phyloP scores from a whole-genome alignment of 2,113 vertebrate genomes.

The Bos javanicus region DNA sequence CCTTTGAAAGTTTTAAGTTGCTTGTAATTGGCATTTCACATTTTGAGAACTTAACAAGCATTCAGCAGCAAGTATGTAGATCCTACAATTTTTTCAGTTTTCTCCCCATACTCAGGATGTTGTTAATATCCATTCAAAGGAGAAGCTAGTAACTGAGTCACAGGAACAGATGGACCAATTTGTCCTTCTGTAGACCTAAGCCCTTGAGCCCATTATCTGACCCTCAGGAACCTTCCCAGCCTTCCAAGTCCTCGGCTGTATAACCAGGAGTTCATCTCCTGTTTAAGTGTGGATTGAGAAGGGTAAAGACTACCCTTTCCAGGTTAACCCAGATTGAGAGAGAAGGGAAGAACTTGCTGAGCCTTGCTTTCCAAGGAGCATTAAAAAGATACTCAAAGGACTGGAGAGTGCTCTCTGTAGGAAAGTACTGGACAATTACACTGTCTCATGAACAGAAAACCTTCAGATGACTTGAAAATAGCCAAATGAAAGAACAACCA shows the following conservation, averaged over 20 bases:
- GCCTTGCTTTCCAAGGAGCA: neutral
- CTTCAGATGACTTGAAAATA: neutral
- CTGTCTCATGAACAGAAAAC: neutral
- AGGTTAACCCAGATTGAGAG: neutral
- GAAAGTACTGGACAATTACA: neutral
- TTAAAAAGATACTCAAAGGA: neutral
- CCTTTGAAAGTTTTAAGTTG: slow-evolving; percentile 4
- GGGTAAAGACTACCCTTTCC: neutral
- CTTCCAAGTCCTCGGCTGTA: neutral
- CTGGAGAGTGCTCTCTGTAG: neutral
- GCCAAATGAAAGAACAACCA: neutral
- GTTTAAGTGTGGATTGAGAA: neutral
- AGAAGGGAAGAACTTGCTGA: neutral
- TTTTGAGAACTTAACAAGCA: neutral
- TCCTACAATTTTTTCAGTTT: neutral
- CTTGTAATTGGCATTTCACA: neutral
- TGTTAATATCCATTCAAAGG: neutral
- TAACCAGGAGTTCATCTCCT: neutral
- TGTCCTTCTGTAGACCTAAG: neutral
- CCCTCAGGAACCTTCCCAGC: neutral
- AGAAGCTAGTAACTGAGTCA: neutral
- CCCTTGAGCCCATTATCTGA: neutral
- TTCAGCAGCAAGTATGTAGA: neutral
- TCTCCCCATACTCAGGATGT: neutral
- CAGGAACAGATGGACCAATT: neutral